Conservation (phyloP, 2,888 invertebrate species). For the Agonum fuliginosum region DNA sequence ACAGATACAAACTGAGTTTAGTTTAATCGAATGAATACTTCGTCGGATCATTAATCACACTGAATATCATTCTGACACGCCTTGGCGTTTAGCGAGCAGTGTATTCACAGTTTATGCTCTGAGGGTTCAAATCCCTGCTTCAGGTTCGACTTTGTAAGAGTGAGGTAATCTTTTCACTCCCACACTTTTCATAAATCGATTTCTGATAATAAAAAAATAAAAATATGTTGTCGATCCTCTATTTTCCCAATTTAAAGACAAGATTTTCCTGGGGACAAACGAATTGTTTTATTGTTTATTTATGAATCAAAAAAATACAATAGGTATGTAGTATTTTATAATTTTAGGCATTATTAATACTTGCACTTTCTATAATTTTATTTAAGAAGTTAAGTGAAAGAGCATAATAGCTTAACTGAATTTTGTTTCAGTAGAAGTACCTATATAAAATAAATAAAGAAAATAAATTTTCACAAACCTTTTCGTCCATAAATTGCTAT, state of each 20-base stretch:
- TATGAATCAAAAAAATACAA: too few species aligned
- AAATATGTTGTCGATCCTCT: background rate
- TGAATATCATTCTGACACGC: constrained; percentile 43
- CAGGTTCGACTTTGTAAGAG: background rate
- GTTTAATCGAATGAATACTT: constrained; percentile 46
- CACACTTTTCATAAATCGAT: background rate
- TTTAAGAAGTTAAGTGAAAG: too few species aligned
- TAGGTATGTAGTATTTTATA: too few species aligned
- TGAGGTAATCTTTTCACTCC: background rate
- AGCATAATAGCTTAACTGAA: too few species aligned
- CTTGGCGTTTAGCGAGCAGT: background rate
- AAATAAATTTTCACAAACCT: too few species aligned
- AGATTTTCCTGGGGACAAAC: too few species aligned
- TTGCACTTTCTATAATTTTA: too few species aligned
- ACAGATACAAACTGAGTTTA: constrained; percentile 28
- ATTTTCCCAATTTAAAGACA: background rate
- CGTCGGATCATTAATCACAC: constrained; percentile 23
- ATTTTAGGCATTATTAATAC: too few species aligned
- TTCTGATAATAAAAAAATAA: background rate
- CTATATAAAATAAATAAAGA: too few species aligned
- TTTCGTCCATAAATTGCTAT: too few species aligned
- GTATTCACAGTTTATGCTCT: constrained; percentile 20
- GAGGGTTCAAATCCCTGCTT: constrained; percentile 36
- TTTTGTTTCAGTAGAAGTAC: too few species aligned
- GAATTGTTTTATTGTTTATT: background rate